Conservation (phyloP, 2,797 vertebrate genomes). For the Xenentodon cancila region DNA sequence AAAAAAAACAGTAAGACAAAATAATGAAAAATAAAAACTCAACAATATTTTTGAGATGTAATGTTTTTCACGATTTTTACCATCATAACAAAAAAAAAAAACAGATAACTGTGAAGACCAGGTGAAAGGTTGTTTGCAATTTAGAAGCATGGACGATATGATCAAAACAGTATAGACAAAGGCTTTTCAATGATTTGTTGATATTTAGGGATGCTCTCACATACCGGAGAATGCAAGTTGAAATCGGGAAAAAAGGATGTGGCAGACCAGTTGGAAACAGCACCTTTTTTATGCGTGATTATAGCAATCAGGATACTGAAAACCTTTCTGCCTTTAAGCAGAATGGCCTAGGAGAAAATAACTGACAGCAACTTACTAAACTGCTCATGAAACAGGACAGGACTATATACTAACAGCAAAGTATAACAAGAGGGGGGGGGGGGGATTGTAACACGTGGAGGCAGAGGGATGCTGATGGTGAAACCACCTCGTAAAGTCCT, state of each 20-base stretch:
- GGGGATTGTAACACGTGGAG: too few species aligned
- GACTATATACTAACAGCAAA: too few species aligned
- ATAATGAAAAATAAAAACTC: slow-evolving; percentile 64
- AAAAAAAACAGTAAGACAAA: slow-evolving; percentile 44
- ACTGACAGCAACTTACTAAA: too few species aligned
- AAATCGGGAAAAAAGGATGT: slow-evolving; percentile 13
- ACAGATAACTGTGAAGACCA: slow-evolving; percentile 31
- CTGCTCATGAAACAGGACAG: too few species aligned
- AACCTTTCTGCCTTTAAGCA: too few species aligned
- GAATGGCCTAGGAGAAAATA: too few species aligned
- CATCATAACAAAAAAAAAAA: slow-evolving; percentile 51
- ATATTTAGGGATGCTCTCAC: slow-evolving; percentile 9
- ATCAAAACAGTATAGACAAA: slow-evolving; percentile 29
- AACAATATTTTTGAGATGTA: slow-evolving; percentile 73
- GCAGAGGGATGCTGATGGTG: too few species aligned
- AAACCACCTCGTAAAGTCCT: too few species aligned
- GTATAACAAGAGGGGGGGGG: too few species aligned
- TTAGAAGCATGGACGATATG: slow-evolving; percentile 23
- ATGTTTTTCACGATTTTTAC: slow-evolving; percentile 78
- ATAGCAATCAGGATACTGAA: too few species aligned
- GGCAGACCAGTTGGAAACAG: slow-evolving; percentile 16
- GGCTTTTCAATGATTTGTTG: slow-evolving; percentile 17
- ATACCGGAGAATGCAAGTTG: slow-evolving; percentile 8
- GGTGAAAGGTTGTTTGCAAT: slow-evolving; percentile 27
- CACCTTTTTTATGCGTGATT: too few species aligned